A percentile compares a stretch with the other conserved stretches of the same genome.
These are phyloP conservation scores for Tenthredo amoena DNA, from an alignment of 2,888 invertebrate genomes.

Conservation along the genomic window DNA sequence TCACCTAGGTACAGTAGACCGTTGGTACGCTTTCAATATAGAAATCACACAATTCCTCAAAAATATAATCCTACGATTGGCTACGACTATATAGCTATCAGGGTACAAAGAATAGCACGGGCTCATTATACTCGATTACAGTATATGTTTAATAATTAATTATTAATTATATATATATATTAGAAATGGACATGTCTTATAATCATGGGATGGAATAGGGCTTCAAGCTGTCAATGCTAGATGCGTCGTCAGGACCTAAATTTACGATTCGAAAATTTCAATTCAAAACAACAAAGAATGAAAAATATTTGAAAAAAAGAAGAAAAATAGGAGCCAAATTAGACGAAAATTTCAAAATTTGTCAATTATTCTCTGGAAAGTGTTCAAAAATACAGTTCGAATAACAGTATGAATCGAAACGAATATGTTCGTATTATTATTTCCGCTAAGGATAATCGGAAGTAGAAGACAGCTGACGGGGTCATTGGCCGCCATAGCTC, in stretches of 20 bases:
- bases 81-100: constrained; percentile 8
- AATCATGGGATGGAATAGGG: constrained; percentile 71
- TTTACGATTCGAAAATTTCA: background rate
- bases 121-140: constrained; percentile 53
- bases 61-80: constrained; percentile 65
- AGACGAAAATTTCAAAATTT: background rate
- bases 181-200: constrained; percentile 72
- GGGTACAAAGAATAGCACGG: constrained; percentile 65
- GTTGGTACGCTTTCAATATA: constrained; percentile 16
- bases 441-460: background rate
- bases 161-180: constrained; percentile 54
- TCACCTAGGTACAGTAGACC: background rate
- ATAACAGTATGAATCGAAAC: background rate
- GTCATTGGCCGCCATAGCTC: background rate
- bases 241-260: constrained; percentile 44
- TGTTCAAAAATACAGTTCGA: background rate
- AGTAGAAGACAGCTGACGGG: background rate
- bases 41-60: constrained; percentile 57
- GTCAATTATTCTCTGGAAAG: background rate
- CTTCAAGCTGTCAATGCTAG: constrained; percentile 68
- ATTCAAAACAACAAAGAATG: background rate
- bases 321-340: background rate
- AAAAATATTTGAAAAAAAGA: background rate
- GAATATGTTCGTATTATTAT: background rate
- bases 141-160: constrained; percentile 60